Base-by-base conservation (phyloP, 2,888 invertebrate genomes). In the Nemotelus pantherinus region DNA sequence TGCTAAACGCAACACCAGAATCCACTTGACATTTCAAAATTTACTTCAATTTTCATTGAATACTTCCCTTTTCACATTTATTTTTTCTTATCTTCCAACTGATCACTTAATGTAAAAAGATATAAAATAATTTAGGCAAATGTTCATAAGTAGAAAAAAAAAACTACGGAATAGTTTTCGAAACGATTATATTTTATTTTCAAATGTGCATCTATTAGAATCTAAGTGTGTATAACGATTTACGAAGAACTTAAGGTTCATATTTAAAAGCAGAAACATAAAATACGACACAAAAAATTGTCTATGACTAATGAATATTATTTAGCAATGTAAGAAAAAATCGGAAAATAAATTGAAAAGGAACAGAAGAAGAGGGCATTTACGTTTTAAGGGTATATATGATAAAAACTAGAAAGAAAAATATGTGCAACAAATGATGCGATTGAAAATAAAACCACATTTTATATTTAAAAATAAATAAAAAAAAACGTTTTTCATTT, bases 401-500 rank as follows among this genome's bases (percentile, higher is more conserved):
- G 45, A 55, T 44, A 43, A 67, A n/a, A n/a, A 41, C 3, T 4
- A 47, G 67, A 71, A 57, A 3, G 71, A 71, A 45, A 65, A 57
- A 53, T 53, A 70, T 55, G 71, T 57, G 57, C 45, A 71, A 71
- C 45, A 45, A 65, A 60, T 7, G 55, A 70, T 70, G 57, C 48
- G 71, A 71, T 57, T 57, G 39, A 71, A 70, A 71, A 71, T 71
- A 71, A 58, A 58, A 71, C 41, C 41, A 71, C 55, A 71, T 71
- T 71, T 71, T 71, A 71, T 71, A 71, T 71, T 71, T 71, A 71
- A 71, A 71, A 71, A 71, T 68, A 53, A 68, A 50, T 41, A 44
- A 39, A 50, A 6, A 39, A n/a, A 25, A 25, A 25, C 25, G 25
- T 25, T 25, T 25, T 25, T 25, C 25, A 25, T 25, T 25, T 25